phyloP scores from a whole-genome alignment of 2,888 invertebrate genomes.

The Syrphus vitripennis region DNA sequence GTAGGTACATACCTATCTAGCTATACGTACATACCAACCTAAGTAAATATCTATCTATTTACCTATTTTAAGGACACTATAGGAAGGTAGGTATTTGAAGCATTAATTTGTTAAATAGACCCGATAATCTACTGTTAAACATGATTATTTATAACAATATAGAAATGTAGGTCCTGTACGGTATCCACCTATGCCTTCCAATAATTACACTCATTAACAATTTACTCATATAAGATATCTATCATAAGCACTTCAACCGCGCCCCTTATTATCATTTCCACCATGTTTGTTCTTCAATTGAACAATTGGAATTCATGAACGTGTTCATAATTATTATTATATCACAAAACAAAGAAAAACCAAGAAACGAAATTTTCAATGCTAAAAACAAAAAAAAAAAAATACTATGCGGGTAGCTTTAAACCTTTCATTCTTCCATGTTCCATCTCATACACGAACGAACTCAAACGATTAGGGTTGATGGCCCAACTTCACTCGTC shows the following conservation, averaged over 20 bases:
- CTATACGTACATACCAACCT: too few species aligned
- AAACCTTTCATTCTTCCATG: conserved; percentile 4
- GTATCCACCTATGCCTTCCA: too few species aligned
- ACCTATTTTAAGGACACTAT: too few species aligned
- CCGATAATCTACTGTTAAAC: too few species aligned
- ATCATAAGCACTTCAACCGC: conserved; percentile 65
- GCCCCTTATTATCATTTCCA: conserved; percentile 69
- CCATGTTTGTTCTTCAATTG: conserved; percentile 71
- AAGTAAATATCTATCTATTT: too few species aligned
- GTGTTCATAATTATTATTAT: conserved; percentile 40
- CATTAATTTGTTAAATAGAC: too few species aligned
- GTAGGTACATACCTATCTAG: too few species aligned
- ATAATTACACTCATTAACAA: conserved; percentile 53
- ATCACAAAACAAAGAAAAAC: neutral
- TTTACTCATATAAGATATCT: conserved; percentile 50
- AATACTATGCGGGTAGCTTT: too few species aligned
- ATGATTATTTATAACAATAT: too few species aligned
- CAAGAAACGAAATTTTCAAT: neutral
- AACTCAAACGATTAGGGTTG: conserved; percentile 57
- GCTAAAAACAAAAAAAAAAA: conserved; percentile 24
- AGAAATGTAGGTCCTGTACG: too few species aligned
- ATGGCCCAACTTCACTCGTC: conserved; percentile 56
- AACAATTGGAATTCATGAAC: conserved; percentile 57
- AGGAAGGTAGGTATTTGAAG: too few species aligned
- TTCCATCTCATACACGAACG: conserved; percentile 22